Conservation (phyloP, 2,797 vertebrate species). For the Parotocinclus haroldoi region DNA sequence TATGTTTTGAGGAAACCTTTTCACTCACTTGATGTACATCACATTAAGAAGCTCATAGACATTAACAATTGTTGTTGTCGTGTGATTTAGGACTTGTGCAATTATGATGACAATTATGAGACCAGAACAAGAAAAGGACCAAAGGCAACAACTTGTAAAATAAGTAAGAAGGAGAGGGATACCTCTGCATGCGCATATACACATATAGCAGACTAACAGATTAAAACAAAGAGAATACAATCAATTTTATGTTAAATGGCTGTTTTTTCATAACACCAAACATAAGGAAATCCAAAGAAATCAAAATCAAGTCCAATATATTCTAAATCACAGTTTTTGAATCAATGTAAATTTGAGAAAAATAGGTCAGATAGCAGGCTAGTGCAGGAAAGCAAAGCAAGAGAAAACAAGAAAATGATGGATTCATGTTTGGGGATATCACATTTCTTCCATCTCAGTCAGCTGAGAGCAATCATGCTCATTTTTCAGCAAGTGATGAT, state of each 20-base stretch:
- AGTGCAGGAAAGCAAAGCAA: no score
- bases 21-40: no score
- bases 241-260: no score
- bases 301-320: background rate
- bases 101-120: background rate
- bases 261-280: background rate
- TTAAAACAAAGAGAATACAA: background rate
- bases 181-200: background rate
- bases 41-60: no score
- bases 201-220: background rate
- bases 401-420: constrained; percentile 22
- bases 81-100: no score
- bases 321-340: background rate
- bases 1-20: no score
- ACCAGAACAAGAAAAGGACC: background rate
- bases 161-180: background rate
- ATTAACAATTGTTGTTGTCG: no score
- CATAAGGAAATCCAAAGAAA: background rate
- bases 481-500: constrained; percentile 43
- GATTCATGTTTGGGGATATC: constrained; percentile 34
- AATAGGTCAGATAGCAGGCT: background rate
- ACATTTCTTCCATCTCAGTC: constrained; percentile 32
- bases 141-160: background rate
- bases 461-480: constrained; percentile 24
- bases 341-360: background rate